These are phyloP conservation scores for Borostomias antarcticus DNA, from an alignment of 2,797 vertebrate genomes.

Conservation along the genomic window DNA sequence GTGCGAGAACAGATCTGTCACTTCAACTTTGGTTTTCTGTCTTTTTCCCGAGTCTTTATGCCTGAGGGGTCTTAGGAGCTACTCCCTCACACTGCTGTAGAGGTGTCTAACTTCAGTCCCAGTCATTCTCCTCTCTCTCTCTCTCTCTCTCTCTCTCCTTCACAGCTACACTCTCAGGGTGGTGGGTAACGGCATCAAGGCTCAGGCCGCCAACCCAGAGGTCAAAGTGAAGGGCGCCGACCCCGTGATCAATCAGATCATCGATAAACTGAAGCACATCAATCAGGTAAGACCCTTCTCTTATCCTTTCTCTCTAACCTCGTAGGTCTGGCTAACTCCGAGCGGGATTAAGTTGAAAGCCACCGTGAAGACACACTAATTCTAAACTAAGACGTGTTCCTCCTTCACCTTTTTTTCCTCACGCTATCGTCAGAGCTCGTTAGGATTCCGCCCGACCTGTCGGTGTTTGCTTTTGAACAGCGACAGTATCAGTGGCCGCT, in stretches of 20 bases:
- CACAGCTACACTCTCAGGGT: conserved; percentile 84
- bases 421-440: too few species aligned
- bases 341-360: neutral
- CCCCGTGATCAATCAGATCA: conserved; percentile 86
- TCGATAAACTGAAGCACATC: conserved; percentile 90
- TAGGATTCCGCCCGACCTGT: neutral
- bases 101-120: neutral
- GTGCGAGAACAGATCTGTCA: too few species aligned
- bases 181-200: conserved; percentile 86
- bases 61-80: neutral
- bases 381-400: neutral
- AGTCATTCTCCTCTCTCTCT: neutral
- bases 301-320: neutral
- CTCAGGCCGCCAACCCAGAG: conserved; percentile 86
- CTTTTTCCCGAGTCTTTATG: neutral
- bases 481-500: neutral
- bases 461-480: neutral
- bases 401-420: neutral
- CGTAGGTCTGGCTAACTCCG: neutral
- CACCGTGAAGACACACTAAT: neutral
- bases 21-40: neutral
- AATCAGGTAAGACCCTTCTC: conserved; percentile 82
- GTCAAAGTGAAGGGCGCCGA: conserved; percentile 87
- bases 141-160: neutral
- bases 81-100: neutral